A percentile compares a stretch with the other conserved stretches of the same genome.
Conservation (phyloP, 1,140 invertebrate genomes). For the Atta texana region DNA sequence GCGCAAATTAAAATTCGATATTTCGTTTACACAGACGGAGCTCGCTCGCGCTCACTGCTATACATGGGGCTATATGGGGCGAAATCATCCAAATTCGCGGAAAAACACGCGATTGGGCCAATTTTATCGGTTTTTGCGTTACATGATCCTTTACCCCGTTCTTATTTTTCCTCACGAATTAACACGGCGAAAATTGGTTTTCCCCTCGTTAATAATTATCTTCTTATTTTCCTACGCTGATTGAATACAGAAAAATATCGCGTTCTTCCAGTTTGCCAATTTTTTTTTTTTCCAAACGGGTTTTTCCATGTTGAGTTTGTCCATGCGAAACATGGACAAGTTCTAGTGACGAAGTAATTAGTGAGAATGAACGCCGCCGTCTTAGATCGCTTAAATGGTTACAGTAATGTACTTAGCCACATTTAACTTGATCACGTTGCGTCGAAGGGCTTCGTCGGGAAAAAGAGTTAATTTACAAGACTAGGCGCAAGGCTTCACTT, state of each 20-base stretch:
- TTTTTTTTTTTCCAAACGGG: conserved; percentile 42
- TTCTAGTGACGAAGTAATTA: conserved; percentile 50
- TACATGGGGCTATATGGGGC: background rate
- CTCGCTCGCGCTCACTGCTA: conserved; percentile 20
- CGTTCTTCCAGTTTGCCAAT: conserved; percentile 20
- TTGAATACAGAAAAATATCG: conserved; percentile 43
- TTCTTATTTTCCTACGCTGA: conserved; percentile 54
- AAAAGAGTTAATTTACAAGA: conserved; percentile 45
- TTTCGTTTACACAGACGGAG: conserved; percentile 42
- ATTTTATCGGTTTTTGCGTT: conserved; percentile 50
- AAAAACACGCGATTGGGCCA: conserved; percentile 61
- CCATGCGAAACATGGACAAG: conserved; percentile 26
- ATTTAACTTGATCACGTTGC: conserved; percentile 55
- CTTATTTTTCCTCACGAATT: conserved; percentile 58
- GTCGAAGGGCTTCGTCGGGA: conserved; percentile 37
- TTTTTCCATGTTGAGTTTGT: conserved; percentile 11
- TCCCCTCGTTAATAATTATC: conserved; percentile 53
- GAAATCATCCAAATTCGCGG: conserved; percentile 55
- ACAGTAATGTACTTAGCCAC: conserved; percentile 57
- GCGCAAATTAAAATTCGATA: conserved; percentile 65
- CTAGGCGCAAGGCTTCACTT: conserved; percentile 51
- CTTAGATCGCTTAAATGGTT: conserved; percentile 51
- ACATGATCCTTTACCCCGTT: conserved; percentile 38
- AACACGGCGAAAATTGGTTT: conserved; percentile 45
- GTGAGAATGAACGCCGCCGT: conserved; percentile 40